Percentiles rank a stretch among this genome's conserved stretches.
Conservation (phyloP, 2,888 invertebrate genomes). For the Iphiclides podalirius region DNA sequence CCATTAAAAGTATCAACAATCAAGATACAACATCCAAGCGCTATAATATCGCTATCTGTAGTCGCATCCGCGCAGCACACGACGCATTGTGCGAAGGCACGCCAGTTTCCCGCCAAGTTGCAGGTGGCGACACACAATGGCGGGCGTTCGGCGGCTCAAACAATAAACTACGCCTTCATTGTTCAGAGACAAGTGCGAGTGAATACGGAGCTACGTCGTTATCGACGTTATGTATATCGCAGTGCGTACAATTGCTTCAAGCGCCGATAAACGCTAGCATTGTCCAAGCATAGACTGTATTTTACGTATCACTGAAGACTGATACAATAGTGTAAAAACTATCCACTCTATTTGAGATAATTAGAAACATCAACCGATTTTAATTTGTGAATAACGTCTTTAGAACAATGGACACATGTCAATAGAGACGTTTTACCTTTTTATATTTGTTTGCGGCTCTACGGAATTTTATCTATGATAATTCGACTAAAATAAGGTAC, state of each 20-base stretch:
- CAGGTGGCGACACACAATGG: conserved; percentile 12
- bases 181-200: conserved; percentile 6
- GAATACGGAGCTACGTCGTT: not conserved
- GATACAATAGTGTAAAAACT: no score
- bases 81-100: conserved; percentile 3
- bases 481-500: no score
- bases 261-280: not conserved
- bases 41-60: conserved; percentile 6
- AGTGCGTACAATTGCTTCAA: not conserved
- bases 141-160: conserved; percentile 4
- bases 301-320: no score
- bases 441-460: no score
- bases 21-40: no score
- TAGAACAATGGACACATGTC: no score
- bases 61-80: conserved; percentile 8
- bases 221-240: not conserved
- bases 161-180: conserved; percentile 15
- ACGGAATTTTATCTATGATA: no score
- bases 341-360: no score
- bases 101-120: conserved; percentile 17
- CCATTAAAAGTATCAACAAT: no score
- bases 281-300: not conserved
- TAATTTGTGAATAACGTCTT: no score
- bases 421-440: no score
- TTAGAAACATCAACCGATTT: no score